A percentile compares a stretch with the other conserved stretches of the same genome.
Evolutionary conservation across 2,113 vertebrate species (phyloP).

Genomic region (Hippoglossus stenolepis): DNA sequence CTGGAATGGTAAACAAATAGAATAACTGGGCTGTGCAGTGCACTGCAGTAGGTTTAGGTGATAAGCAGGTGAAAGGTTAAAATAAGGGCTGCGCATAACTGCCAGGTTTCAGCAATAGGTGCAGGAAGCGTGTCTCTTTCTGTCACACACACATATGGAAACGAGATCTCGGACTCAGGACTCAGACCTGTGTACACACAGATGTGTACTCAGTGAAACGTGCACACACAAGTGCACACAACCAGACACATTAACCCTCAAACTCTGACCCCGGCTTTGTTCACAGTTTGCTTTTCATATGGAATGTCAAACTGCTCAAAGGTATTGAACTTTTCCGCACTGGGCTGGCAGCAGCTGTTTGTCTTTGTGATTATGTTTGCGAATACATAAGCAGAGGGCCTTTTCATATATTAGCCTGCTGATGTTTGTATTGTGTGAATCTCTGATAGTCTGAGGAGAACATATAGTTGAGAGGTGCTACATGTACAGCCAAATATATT

Average conservation of each 20-base stretch:
- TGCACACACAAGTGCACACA: conserved; percentile 16
- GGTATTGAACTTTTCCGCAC: conserved; percentile 21
- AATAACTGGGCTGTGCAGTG: conserved; percentile 23
- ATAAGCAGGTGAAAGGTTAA: conserved; percentile 50
- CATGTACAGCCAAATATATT: conserved; percentile 15
- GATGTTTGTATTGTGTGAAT: conserved; percentile 39
- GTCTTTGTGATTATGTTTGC: conserved; percentile 48
- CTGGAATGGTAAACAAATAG: conserved; percentile 45
- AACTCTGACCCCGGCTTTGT: conserved; percentile 20
- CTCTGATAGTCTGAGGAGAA: conserved; percentile 21
- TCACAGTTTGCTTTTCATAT: conserved; percentile 35
- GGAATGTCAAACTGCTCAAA: conserved; percentile 33
- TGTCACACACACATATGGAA: conserved; percentile 10
- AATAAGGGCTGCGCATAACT: conserved; percentile 55
- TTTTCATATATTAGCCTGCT: background rate
- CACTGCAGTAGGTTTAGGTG: conserved; percentile 21
- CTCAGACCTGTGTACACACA: conserved; percentile 45
- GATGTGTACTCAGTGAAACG: conserved; percentile 3
- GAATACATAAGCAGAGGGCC: conserved; percentile 21
- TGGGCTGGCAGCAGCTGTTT: conserved; percentile 40
- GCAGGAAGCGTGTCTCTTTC: conserved; percentile 5
- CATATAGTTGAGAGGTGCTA: background rate
- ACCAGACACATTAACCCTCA: conserved; percentile 28
- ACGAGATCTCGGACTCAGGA: conserved; percentile 21
- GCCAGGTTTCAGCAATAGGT: conserved; percentile 30